Base-by-base conservation (phyloP, 2,888 invertebrate species). In the Adineta ricciae region DNA sequence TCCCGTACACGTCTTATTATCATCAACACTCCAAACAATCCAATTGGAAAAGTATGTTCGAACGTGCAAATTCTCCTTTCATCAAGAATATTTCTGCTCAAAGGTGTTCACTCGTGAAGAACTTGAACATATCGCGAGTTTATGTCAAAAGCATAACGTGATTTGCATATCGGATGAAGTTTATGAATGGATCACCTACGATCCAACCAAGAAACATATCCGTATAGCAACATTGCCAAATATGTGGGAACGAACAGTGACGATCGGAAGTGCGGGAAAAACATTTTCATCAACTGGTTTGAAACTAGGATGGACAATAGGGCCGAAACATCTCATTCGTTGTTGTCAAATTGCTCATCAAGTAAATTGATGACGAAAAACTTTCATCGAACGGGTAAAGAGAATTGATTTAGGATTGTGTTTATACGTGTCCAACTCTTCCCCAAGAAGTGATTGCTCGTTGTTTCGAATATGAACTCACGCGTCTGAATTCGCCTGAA, bases 221-320 rank as follows among this genome's bases (percentile, higher is more conserved):
- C n/a, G 50, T 21, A 84, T 88, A 92, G 96, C 95, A 0, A 94
- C 95, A 0, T 90, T 99, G 14, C 97, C 97, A 0, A 96, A 92
- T 27, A 99, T 99, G 98, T 99, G 96, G 94, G 96, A 99, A 87
- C 93, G 97, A 41, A 98, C 98, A 0, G 93, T 99, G 54, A 97
- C 98, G 0, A 93, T 64, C 4, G 64, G 64, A 64, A 64, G 64
- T 32, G 64, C 64, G 32, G 64, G 64, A 0, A 64, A 64, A 64
- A 64, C 64, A 32, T 64, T 64, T 64, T 64, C 64, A 64, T 64
- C 64, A 64, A 64, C 64, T 14, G 64, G 64, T 32, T 64, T 64
- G 16, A 64, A 64, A 64, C 14, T 64, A 64, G 64, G 64, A 14
- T 64, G 64, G 98, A 95, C 95, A 0, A 95, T 97, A 90, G 97